phyloP scores from a whole-genome alignment of 2,888 invertebrate species.

The Acleris cristana region DNA sequence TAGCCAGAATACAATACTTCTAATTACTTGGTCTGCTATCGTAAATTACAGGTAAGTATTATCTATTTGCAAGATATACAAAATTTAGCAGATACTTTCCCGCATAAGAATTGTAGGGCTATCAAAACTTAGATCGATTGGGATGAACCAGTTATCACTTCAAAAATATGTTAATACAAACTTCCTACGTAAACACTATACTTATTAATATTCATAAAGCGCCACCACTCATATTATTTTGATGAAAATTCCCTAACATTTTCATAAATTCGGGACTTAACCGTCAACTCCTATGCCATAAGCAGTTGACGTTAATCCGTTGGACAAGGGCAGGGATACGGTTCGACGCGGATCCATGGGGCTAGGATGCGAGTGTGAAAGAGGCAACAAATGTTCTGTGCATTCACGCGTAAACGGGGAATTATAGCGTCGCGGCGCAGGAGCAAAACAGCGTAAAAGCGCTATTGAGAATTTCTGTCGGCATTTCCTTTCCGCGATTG shows the following conservation, averaged over 20 bases:
- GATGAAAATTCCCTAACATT: conserved; percentile 54
- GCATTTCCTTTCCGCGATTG: not conserved
- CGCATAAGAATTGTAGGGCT: too few species aligned
- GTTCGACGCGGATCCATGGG: conserved; percentile 67
- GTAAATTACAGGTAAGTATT: too few species aligned
- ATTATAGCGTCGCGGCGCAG: conserved; percentile 64
- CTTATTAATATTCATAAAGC: conserved; percentile 25
- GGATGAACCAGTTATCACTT: conserved; percentile 4
- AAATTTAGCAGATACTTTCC: too few species aligned
- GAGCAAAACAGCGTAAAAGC: conserved; percentile 66
- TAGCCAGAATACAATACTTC: too few species aligned
- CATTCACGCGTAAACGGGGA: conserved; percentile 79
- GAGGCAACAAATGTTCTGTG: conserved; percentile 78
- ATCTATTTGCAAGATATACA: too few species aligned
- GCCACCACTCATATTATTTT: conserved; percentile 38
- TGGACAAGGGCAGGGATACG: conserved; percentile 67
- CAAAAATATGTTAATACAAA: conserved; percentile 18
- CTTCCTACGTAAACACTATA: conserved; percentile 10
- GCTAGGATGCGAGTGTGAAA: conserved; percentile 64
- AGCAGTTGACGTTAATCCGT: conserved; percentile 77
- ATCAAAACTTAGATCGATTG: not conserved
- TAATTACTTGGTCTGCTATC: too few species aligned
- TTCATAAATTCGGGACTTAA: conserved; percentile 64
- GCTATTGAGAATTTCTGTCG: conserved; percentile 14
- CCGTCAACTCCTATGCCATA: conserved; percentile 75